Evolutionary conservation across 2,113 vertebrate genomes (phyloP).

Genomic region (Butorides virescens): DNA sequence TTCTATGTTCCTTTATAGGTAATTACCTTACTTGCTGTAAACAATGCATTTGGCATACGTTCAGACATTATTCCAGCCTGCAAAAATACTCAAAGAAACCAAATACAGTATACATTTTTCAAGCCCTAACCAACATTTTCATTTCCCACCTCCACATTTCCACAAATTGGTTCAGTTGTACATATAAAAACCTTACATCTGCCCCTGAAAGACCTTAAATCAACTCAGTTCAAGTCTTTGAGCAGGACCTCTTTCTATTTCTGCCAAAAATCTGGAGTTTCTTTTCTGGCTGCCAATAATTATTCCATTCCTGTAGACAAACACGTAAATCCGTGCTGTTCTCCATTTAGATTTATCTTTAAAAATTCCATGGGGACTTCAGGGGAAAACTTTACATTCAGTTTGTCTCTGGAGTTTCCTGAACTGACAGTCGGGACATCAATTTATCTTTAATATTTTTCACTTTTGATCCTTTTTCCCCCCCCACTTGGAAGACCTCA

Average conservation of each 20-base stretch:
- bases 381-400: slow-evolving; percentile 49
- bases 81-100: background rate
- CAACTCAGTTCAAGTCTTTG: slow-evolving; percentile 2
- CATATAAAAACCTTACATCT: background rate
- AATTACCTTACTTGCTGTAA: background rate
- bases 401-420: slow-evolving; percentile 47
- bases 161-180: background rate
- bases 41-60: background rate
- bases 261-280: slow-evolving; percentile 44
- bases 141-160: background rate
- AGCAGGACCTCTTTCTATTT: background rate
- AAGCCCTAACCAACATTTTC: background rate
- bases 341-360: slow-evolving; percentile 46
- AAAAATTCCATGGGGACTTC: slow-evolving; percentile 46
- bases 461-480: slow-evolving; percentile 41
- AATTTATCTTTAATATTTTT: slow-evolving; percentile 34
- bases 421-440: slow-evolving; percentile 40
- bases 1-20: background rate
- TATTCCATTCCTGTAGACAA: slow-evolving; percentile 52
- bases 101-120: background rate
- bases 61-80: background rate
- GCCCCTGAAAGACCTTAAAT: background rate
- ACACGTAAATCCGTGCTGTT: slow-evolving; percentile 42
- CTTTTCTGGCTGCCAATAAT: slow-evolving; percentile 54
- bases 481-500: background rate